Base-by-base conservation (phyloP, 2,113 vertebrate species). In the Rhodinocichla rosea region DNA sequence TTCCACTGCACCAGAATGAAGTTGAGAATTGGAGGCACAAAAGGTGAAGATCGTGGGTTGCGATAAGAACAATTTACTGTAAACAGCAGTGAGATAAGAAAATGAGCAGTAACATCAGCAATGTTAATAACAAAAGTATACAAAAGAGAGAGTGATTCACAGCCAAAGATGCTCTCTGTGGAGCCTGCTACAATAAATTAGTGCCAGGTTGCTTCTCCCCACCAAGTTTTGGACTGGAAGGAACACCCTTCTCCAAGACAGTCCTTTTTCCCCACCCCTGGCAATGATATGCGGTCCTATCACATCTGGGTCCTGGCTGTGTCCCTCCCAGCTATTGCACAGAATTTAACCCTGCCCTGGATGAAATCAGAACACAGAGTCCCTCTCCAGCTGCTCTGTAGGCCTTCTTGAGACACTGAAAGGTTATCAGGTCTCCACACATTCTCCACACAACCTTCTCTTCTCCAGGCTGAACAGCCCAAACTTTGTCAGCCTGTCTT, bases 1-100 rank as follows among this genome's bases (percentile, higher is more conserved):
- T 52, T 60, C 22, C 83, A 23, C 55, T 52, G 2, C 0, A 1
- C 44, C 1, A 1, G 44, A 23, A 69, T 69, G 33, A 14, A 52
- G 32, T 37, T 52, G 37, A 44, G 63, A 44, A 60, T 45, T 77
- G 27, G 33, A 69, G 55, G 27, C 45, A 69, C 18, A 33, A 53
- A 69, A 68, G 27, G 28, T 68, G 27, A 60, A 77, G 45, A 69
- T 77, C 2, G 0, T 60, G 73, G 13, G 11, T 39, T 77, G 1
- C 0, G 45, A 87, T 77, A 77, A 86, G 17, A 86, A 28, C 11
- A 23, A 37, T 77, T 77, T 87, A 68, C 63, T 44, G 37, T 69
- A 60, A 87, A 52, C 55, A 77, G 37, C 63, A 69, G 6, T 33
- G 55, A 77, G 63, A 69, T 77, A 60, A 77, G 55, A 52, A 60